Evolutionary conservation across 1,140 invertebrate genomes (phyloP), one percentile per base, ranked within the genome.

Genomic region (Brachionus angularis): DNA sequence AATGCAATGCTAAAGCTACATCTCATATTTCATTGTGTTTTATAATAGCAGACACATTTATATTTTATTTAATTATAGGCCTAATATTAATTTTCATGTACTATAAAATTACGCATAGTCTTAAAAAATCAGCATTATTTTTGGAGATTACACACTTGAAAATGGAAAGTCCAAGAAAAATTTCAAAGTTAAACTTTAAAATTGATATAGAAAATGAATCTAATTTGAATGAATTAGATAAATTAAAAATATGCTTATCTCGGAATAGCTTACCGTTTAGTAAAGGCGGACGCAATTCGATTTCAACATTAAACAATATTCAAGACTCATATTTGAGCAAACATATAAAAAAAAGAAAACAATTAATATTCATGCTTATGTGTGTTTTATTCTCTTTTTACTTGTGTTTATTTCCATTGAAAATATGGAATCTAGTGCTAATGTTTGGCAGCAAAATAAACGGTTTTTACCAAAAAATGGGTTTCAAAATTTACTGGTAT

Each of bases 371-470:
- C 3, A 47, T 67, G 62, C 29, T 67, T 12, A 67, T 67, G 42
- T 21, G 33, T 27, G 42, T 67, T 7, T 23, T 67, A 21, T 10
- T 21, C 2, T 21, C 62, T 31, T 67, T 67, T 47, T 67, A 67
- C 16, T 14, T 67, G 3, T 67, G 62, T 10, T 33, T 67, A 18
- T 67, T 67, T 67, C 62, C 62, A 14, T 27, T 67, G 14, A 67
- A 67, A 23, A 67, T 67, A 10, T 67, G 62, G 62, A 67, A 46
- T 67, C 44, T 67, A 25, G n/a, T 67, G 8, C 33, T 34, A 14
- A 14, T 67, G 14, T 67, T 47, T 50, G 39, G 18, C 5, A 23
- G 23, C 16, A 47, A 31, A 50, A 67, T 67, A 2, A 14, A 46
- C 10, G 62, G 62, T 12, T 67, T 67, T 34, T 67, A 47, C 14